Base-by-base conservation (phyloP, 2,113 vertebrate genomes). In the Scophthalmus maximus region DNA sequence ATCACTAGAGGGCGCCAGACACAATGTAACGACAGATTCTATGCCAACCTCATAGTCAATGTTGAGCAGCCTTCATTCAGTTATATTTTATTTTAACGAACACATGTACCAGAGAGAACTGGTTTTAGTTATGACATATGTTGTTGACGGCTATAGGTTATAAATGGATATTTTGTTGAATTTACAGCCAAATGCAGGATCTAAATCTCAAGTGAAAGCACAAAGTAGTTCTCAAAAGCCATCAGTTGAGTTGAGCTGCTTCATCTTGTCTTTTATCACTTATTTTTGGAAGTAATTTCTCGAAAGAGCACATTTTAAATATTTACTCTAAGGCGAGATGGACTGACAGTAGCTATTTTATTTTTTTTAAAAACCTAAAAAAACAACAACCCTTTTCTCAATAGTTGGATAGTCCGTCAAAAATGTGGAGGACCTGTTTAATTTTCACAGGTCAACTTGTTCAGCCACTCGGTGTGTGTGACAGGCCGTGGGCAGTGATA, bases 1-100 rank as follows among this genome's bases (percentile, higher is more conserved):
- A 15, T 42, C 86, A 53, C 27, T 7, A 82, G 89, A 62, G 68
- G 86, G 66, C 51, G 32, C 30, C 56, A 79, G 4, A 82, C 30
- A 34, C 66, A 50, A 63, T 6, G 17, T 15, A 65, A 84, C 64
- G 15, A 11, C 30, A 23, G 5, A 18, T 12, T 10, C 1, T 29
- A 44, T 42, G 8, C 4, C 34, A 17, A 47, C 29, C 27, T 34
- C 0, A 26, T 63, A 11, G 14, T 40, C 20, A 58, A 42, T 46
- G 1, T 36, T 8, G 8, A 18, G 27, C 63, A 47, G 25, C 3
- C 40, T 22, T 40, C 1, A 51, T 34, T 27, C 8, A 42, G 12
- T 42, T 46, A 0, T 20, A 25, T 12, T 25, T 44, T 63, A 36
- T 20, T 1, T 38, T 26, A 1, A 32, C 5, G 22, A 22, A 25